These are phyloP conservation scores for Pseudoips prasinana DNA, from an alignment of 2,888 invertebrate genomes.

Conservation along the genomic window DNA sequence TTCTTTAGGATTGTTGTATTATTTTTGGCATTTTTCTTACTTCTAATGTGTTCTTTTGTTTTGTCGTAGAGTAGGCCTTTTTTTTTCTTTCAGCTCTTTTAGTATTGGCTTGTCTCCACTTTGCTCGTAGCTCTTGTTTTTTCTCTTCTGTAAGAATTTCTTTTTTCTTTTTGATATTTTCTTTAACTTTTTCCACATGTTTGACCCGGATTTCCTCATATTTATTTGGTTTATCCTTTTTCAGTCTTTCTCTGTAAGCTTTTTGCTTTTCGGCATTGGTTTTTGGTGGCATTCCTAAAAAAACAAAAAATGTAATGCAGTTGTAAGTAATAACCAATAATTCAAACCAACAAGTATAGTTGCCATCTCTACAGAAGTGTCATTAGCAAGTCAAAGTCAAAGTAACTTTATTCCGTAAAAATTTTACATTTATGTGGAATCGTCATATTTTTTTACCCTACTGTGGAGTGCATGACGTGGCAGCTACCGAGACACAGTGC, in stretches of 20 bases:
- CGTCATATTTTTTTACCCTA: too few species aligned
- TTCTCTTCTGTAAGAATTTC: slow-evolving; percentile 13
- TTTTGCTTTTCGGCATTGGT: slow-evolving; percentile 10
- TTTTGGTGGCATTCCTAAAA: slow-evolving; percentile 8
- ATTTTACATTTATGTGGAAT: too few species aligned
- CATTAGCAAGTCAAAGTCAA: neutral
- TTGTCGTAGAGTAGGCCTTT: slow-evolving; percentile 7
- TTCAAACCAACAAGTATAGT: slow-evolving; percentile 3
- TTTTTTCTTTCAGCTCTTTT: slow-evolving; percentile 8
- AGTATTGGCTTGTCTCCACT: slow-evolving; percentile 11
- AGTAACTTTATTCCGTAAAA: too few species aligned
- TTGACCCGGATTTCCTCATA: slow-evolving; percentile 6
- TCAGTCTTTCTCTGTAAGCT: slow-evolving; percentile 7
- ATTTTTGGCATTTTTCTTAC: slow-evolving; percentile 7
- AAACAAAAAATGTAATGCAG: slow-evolving; percentile 7
- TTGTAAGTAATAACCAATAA: slow-evolving; percentile 9
- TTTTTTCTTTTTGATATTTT: slow-evolving; percentile 15
- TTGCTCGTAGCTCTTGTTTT: slow-evolving; percentile 13
- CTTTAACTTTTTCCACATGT: slow-evolving; percentile 3
- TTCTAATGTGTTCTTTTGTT: slow-evolving; percentile 8
- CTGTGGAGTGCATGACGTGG: too few species aligned
- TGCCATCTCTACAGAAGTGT: neutral
- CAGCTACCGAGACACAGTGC: too few species aligned
- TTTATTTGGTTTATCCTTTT: slow-evolving; percentile 8
- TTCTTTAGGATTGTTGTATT: slow-evolving; percentile 7